Base-by-base conservation (phyloP, 2,797 vertebrate genomes). In the Myotis pilosus region DNA sequence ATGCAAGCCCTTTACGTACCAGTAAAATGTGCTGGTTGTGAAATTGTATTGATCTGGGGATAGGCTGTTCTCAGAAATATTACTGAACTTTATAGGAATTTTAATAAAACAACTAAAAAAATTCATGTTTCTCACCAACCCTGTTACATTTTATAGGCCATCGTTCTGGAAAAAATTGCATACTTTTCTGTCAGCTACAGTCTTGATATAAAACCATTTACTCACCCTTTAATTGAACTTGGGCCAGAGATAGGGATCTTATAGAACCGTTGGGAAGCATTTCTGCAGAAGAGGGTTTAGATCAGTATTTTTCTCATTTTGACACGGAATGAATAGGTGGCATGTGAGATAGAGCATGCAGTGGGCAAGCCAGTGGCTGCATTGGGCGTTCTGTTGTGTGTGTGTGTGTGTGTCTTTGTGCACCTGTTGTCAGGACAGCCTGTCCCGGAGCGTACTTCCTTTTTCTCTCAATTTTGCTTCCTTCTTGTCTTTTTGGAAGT, bases 21-120 rank as follows among this genome's bases (percentile, higher is more conserved):
- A 53, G 41, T 23, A 36, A 94, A 84, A 80, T 86, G 17, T 4
- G 72, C 23, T 69, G 41, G 3, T 76, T 92, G 19, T 89, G 66
- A 87, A 79, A 69, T 33, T 62, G 20, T 68, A 12, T 41, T 49
- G 28, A 71, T 68, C 33, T 44, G 36, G 60, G 47, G 64, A 47
- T 19, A 28, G 41, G 38, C 4, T 90, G 30, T 76, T 12, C 79
- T 64, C 19, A 60, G 62, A 79, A 81, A 41, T 47, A 25, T 55
- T 55, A 57, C 22, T 72, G 79, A 22, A 76, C 9, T 11, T 62
- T 74, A 30, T 28, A 23, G n/a, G 68, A 5, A 20, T 89, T 74
- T 88, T 64, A 49, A 78, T 55, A 6, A 28, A 68, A 78, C 22
- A 84, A n/a, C 66, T 17, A 2, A 36, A 78, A 55, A 30, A 30